Conservation (phyloP, 2,113 vertebrate species). For the Rhegmatorhina hoffmannsi region DNA sequence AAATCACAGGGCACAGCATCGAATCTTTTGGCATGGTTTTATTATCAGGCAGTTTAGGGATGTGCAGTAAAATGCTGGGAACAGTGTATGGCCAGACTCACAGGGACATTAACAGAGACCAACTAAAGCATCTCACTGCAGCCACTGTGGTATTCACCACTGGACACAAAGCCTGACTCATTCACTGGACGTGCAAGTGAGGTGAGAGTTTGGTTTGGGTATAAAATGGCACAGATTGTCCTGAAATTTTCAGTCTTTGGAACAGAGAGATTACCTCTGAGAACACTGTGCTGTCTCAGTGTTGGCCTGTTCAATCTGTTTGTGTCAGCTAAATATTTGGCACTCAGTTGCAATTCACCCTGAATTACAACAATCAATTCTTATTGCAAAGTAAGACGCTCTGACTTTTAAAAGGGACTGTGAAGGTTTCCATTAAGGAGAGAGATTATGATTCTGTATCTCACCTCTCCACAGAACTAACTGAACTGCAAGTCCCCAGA, state of each 20-base stretch:
- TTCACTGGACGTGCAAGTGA: neutral
- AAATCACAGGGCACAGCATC: neutral
- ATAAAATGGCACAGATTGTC: neutral
- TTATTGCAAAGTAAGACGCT: constrained; percentile 79
- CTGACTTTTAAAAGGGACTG: constrained; percentile 79
- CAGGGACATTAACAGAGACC: neutral
- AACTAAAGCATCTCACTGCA: accelerated
- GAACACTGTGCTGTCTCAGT: neutral
- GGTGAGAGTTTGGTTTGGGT: neutral
- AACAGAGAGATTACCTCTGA: constrained; percentile 36
- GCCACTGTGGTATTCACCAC: neutral
- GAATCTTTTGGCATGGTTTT: accelerated
- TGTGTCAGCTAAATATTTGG: constrained; percentile 74
- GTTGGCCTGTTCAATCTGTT: constrained; percentile 74
- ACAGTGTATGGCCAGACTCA: accelerated
- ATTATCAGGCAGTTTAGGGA: neutral
- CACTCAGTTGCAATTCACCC: constrained; percentile 75
- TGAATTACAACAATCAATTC: constrained; percentile 90
- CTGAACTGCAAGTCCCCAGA: constrained; percentile 23
- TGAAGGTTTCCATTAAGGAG: constrained; percentile 86
- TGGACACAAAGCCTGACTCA: neutral
- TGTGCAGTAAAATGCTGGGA: too few relatives aligned
- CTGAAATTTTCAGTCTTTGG: neutral
- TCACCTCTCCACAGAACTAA: constrained; percentile 54
- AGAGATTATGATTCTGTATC: constrained; percentile 79